Percentiles rank a stretch among this genome's conserved stretches.
Evolutionary conservation across 2,797 vertebrate genomes (phyloP).

Genomic region (Thaleichthys pacificus): DNA sequence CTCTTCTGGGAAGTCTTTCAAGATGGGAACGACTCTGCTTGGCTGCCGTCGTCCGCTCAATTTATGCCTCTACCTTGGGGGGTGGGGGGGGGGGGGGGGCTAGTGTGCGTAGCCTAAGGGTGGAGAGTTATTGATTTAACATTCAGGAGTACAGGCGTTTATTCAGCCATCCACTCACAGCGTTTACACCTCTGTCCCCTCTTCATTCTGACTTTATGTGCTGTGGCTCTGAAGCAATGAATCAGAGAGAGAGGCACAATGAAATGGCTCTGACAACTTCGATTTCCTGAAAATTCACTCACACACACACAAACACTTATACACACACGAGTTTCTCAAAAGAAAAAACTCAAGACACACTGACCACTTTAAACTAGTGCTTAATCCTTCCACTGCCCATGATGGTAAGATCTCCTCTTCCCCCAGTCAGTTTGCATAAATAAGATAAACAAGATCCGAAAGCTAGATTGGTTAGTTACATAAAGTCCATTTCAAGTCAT

Average conservation of each 20-base stretch:
- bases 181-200: constrained; percentile 47
- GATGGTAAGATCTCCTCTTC: neutral
- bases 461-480: constrained; percentile 59
- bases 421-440: constrained; percentile 32
- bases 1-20: constrained; percentile 52
- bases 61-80: constrained; percentile 64
- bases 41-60: constrained; percentile 53
- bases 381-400: neutral
- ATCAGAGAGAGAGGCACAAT: constrained; percentile 39
- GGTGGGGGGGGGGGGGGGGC: neutral
- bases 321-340: neutral
- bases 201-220: neutral
- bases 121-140: constrained; percentile 49
- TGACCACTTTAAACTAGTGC: neutral
- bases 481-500: constrained; percentile 36
- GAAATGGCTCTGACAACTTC: constrained; percentile 10
- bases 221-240: neutral
- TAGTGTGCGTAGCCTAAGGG: constrained; percentile 36
- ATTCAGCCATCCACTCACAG: constrained; percentile 45
- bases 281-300: neutral
- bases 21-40: constrained; percentile 50
- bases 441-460: constrained; percentile 55
- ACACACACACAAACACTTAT: neutral
- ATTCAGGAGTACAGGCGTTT: constrained; percentile 49
- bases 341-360: neutral